Evolutionary conservation across 2,888 invertebrate species (phyloP).

Genomic region (Masnerella sp.): DNA sequence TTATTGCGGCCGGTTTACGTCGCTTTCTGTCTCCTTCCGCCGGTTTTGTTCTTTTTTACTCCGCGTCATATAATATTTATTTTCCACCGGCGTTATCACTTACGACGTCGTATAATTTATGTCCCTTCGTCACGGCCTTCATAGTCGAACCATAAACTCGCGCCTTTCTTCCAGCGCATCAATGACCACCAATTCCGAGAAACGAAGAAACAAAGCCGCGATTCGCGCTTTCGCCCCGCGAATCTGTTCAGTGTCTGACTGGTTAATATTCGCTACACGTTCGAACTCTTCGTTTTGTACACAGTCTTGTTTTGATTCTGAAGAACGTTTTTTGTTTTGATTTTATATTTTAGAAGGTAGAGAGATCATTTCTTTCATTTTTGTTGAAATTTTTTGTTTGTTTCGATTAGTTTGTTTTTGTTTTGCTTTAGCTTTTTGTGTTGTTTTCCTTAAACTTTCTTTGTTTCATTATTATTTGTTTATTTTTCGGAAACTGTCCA

Average conservation of each 20-base stretch:
- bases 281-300: no score
- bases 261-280: no score
- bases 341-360: no score
- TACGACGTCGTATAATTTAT: constrained; percentile 63
- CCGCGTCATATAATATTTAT: constrained; percentile 74
- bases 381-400: no score
- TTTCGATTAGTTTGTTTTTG: no score
- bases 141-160: constrained; percentile 58
- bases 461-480: no score
- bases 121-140: constrained; percentile 49
- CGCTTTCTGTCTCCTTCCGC: constrained; percentile 15
- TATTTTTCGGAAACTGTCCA: no score
- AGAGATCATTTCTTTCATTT: no score
- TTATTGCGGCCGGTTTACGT: constrained; percentile 66
- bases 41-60: constrained; percentile 66
- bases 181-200: constrained; percentile 16
- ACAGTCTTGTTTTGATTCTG: no score
- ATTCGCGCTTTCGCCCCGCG: constrained; percentile 25
- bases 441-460: no score
- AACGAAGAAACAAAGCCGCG: constrained; percentile 37
- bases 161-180: constrained; percentile 54
- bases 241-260: constrained; percentile 1
- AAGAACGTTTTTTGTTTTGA: no score
- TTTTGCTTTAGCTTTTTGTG: no score
- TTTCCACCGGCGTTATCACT: constrained; percentile 73